Conservation (phyloP, 1,140 invertebrate species). For the Lepidurus apus region DNA sequence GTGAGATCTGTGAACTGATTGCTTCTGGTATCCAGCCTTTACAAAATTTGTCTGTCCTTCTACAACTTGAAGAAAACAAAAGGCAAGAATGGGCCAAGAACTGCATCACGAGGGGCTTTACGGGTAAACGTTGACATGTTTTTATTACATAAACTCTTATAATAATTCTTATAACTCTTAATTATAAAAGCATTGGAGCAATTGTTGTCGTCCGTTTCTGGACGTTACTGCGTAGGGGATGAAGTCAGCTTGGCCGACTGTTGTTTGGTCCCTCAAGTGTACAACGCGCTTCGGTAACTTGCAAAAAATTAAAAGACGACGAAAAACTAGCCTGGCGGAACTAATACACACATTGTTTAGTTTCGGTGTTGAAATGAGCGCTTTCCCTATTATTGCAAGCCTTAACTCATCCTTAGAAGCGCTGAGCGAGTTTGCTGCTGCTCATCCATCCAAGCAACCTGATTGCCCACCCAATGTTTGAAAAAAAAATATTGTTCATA, state of each 20-base stretch:
- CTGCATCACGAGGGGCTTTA: slow-evolving; percentile 84
- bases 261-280: slow-evolving; percentile 89
- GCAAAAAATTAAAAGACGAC: slow-evolving; percentile 9
- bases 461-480: slow-evolving; percentile 67
- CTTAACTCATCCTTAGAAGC: slow-evolving; percentile 64
- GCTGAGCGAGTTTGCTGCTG: slow-evolving; percentile 79
- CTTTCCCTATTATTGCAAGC: slow-evolving; percentile 80
- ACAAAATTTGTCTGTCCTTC: slow-evolving; percentile 83
- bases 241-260: slow-evolving; percentile 90
- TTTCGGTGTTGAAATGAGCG: slow-evolving; percentile 83
- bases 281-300: slow-evolving; percentile 70
- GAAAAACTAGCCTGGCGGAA: neutral
- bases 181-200: slow-evolving; percentile 71
- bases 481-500: neutral
- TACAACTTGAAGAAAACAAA: slow-evolving; percentile 72
- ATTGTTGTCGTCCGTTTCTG: slow-evolving; percentile 70
- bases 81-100: slow-evolving; percentile 76
- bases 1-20: slow-evolving; percentile 74
- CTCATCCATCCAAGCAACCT: slow-evolving; percentile 81
- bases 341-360: slow-evolving; percentile 46
- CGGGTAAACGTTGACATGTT: slow-evolving; percentile 46
- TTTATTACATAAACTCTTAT: neutral
- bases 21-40: slow-evolving; percentile 90
- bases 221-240: slow-evolving; percentile 92
- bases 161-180: neutral